phyloP scores from a whole-genome alignment of 1,140 invertebrate genomes.

The Nasonia giraulti region DNA sequence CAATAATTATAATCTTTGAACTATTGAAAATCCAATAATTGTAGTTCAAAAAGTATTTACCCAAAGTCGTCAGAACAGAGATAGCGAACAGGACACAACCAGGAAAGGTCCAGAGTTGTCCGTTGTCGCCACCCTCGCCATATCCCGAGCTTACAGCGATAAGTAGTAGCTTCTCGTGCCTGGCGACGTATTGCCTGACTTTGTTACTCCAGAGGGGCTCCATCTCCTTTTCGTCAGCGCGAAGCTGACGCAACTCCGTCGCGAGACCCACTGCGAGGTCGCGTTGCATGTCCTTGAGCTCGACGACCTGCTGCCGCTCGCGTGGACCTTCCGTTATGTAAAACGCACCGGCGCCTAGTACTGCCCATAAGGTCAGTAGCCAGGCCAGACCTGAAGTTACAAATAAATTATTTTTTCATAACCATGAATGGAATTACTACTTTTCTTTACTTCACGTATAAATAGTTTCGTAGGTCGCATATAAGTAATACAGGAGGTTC shows the following conservation, averaged over 20 bases:
- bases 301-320: slow-evolving; percentile 73
- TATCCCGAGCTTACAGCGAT: slow-evolving; percentile 76
- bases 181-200: slow-evolving; percentile 73
- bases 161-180: slow-evolving; percentile 75
- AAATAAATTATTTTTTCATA: too few relatives aligned
- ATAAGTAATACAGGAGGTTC: too few relatives aligned
- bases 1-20: too few relatives aligned
- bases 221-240: slow-evolving; percentile 65
- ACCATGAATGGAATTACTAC: too few relatives aligned
- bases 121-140: slow-evolving; percentile 73
- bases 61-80: slow-evolving; percentile 78
- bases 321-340: slow-evolving; percentile 77
- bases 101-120: slow-evolving; percentile 78
- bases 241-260: slow-evolving; percentile 73
- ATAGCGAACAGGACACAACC: slow-evolving; percentile 79
- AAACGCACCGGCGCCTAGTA: slow-evolving; percentile 77
- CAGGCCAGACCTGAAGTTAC: slow-evolving; percentile 70
- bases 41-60: slow-evolving; percentile 61
- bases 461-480: too few relatives aligned
- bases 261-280: slow-evolving; percentile 74
- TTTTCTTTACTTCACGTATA: too few relatives aligned
- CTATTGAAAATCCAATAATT: too few relatives aligned
- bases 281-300: slow-evolving; percentile 72
- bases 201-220: slow-evolving; percentile 74
- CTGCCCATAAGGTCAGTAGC: slow-evolving; percentile 75